Percentiles rank a stretch among this genome's conserved stretches.
These are phyloP conservation scores for Stegodyphus dumicola DNA, from an alignment of 1,140 invertebrate genomes.

Conservation along the genomic window DNA sequence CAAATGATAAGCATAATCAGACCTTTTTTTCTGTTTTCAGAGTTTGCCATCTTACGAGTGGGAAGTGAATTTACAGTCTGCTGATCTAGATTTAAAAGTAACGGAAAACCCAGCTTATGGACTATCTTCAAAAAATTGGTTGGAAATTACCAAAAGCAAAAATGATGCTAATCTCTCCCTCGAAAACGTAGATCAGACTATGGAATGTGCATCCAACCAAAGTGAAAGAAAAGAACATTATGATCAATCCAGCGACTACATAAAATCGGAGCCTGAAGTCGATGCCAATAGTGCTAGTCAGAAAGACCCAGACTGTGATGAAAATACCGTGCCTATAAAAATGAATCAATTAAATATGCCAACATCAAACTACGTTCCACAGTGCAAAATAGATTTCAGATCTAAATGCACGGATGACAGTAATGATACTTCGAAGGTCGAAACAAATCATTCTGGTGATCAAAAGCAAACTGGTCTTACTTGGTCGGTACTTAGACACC, in stretches of 20 bases:
- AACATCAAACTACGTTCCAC: background rate
- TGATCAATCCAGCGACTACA: background rate
- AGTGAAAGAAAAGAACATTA: background rate
- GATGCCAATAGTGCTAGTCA: constrained; percentile 15
- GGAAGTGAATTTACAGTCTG: too few relatives aligned
- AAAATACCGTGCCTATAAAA: constrained; percentile 1
- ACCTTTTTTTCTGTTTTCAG: too few relatives aligned
- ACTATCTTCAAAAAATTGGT: constrained; percentile 38
- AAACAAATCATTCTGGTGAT: background rate
- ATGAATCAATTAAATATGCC: constrained; percentile 6
- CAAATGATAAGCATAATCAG: too few relatives aligned
- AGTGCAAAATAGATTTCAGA: background rate
- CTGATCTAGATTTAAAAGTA: background rate
- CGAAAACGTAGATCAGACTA: background rate
- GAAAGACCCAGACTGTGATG: constrained; percentile 10
- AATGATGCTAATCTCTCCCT: background rate
- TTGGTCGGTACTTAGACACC: constrained; percentile 39
- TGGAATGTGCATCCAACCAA: background rate
- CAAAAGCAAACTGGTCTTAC: constrained; percentile 17
- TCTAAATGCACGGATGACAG: background rate
- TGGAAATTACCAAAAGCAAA: constrained; percentile 10
- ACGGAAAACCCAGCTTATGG: constrained; percentile 56
- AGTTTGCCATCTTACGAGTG: background rate
- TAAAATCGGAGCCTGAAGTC: background rate
- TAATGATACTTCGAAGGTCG: background rate